These are phyloP conservation scores for Erpobdella octoculata DNA, from an alignment of 2,888 invertebrate species.

Conservation along the genomic window DNA sequence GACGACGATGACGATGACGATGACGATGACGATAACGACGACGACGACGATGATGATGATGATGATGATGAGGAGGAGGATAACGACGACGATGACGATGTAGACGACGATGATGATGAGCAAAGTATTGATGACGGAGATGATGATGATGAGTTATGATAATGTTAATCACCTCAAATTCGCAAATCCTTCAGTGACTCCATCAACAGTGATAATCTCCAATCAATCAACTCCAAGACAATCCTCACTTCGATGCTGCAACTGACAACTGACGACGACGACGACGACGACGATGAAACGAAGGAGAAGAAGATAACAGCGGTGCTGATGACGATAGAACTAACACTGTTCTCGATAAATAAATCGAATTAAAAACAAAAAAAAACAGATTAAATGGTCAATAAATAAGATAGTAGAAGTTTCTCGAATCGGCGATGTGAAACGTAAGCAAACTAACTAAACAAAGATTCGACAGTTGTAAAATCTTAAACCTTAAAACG, in stretches of 20 bases:
- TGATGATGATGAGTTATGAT: conserved; percentile 21
- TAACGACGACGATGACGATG: conserved; percentile 22
- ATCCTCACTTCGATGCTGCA: neutral
- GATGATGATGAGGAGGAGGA: neutral
- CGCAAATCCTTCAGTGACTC: no score
- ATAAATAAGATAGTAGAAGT: no score
- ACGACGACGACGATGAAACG: neutral
- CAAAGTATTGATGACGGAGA: neutral
- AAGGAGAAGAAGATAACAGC: neutral
- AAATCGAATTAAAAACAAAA: no score
- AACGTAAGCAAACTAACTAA: no score
- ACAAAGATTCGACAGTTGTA: no score
- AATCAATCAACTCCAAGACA: neutral
- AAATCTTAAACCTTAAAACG: no score
- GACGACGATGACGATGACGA: conserved; percentile 25
- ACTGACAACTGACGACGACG: neutral
- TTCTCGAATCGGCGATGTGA: no score
- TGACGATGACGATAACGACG: conserved; percentile 21
- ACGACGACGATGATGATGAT: conserved; percentile 17
- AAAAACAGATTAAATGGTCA: no score
- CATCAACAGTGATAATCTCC: neutral
- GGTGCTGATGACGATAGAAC: neutral
- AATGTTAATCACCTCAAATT: neutral
- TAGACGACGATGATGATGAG: conserved; percentile 21
- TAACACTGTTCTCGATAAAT: no score